These are phyloP conservation scores for Perizoma affinitatum DNA, from an alignment of 2,888 invertebrate species.

Conservation along the genomic window DNA sequence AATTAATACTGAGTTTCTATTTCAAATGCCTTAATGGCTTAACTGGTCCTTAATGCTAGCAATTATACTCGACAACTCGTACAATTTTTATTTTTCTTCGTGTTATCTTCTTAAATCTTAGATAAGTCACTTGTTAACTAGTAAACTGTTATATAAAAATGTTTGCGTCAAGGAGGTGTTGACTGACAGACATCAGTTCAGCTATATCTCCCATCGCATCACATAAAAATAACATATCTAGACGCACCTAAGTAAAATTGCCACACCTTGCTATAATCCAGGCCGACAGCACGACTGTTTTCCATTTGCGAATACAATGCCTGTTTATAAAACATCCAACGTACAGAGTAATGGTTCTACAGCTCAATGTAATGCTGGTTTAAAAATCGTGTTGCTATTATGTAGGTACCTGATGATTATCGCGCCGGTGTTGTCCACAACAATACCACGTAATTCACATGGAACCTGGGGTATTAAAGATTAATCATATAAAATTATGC, in stretches of 20 bases:
- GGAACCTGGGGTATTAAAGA: conserved; percentile 42
- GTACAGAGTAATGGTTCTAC: conserved; percentile 29
- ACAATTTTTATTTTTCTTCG: conserved; percentile 44
- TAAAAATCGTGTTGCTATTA: conserved; percentile 37
- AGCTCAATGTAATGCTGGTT: conserved; percentile 32
- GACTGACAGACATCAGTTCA: conserved; percentile 16
- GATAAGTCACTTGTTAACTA: conserved; percentile 26
- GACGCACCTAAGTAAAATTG: conserved; percentile 24
- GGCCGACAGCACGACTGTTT: conserved; percentile 28
- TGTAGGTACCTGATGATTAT: conserved; percentile 42
- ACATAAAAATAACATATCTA: neutral
- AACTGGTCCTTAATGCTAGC: conserved; percentile 41
- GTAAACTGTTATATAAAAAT: conserved; percentile 16
- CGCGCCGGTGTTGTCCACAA: conserved; percentile 45
- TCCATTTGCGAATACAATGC: conserved; percentile 37
- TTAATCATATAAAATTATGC: conserved; percentile 30
- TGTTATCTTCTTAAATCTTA: conserved; percentile 38
- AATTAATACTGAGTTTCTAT: conserved; percentile 50
- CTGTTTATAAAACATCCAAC: conserved; percentile 37
- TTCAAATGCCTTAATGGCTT: conserved; percentile 46
- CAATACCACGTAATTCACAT: conserved; percentile 44
- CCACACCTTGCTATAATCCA: conserved; percentile 29
- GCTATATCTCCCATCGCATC: conserved; percentile 18
- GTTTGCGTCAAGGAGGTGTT: conserved; percentile 10
- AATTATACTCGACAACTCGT: conserved; percentile 40